Percentiles rank a stretch among this genome's conserved stretches.
phyloP scores from a whole-genome alignment of 2,888 invertebrate species.

The Drosophila aldrichi region DNA sequence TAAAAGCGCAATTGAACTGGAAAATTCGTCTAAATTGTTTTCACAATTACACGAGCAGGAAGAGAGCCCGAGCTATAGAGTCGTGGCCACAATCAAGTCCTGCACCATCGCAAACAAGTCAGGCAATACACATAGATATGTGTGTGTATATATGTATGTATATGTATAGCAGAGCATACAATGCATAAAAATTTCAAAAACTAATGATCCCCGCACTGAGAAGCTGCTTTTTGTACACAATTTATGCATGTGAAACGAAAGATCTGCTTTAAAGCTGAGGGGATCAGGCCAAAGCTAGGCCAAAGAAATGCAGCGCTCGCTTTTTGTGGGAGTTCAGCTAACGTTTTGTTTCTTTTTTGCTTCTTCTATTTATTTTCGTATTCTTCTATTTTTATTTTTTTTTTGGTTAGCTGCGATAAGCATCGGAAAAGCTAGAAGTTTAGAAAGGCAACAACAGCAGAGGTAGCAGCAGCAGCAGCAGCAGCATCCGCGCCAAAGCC shows the following conservation, averaged over 20 bases:
- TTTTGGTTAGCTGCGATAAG: conserved; percentile 57
- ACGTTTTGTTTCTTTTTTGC: conserved; percentile 6
- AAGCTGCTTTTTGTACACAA: conserved; percentile 62
- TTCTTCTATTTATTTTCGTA: conserved; percentile 30
- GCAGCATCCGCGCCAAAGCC: conserved; percentile 43
- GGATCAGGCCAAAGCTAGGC: conserved; percentile 43
- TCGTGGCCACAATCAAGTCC: conserved; percentile 66
- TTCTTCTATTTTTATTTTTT: conserved; percentile 24
- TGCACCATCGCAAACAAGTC: conserved; percentile 51
- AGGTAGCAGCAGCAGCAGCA: conserved; percentile 8
- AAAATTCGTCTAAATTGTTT: conserved; percentile 78
- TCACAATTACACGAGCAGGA: conserved; percentile 69
- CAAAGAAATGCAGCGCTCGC: conserved; percentile 65
- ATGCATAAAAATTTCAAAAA: conserved; percentile 69
- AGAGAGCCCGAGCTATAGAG: conserved; percentile 29
- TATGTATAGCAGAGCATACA: conserved; percentile 42
- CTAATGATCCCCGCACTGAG: conserved; percentile 62
- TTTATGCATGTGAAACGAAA: conserved; percentile 76
- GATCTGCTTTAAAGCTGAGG: conserved; percentile 37
- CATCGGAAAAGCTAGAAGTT: conserved; percentile 77
- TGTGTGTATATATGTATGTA: not conserved
- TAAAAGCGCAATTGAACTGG: conserved; percentile 82
- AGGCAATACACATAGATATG: conserved; percentile 13
- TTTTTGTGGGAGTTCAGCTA: conserved; percentile 67
- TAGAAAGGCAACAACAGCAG: conserved; percentile 69